Evolutionary conservation across 2,113 vertebrate species (phyloP).

Genomic region (Henicopernis longicauda): DNA sequence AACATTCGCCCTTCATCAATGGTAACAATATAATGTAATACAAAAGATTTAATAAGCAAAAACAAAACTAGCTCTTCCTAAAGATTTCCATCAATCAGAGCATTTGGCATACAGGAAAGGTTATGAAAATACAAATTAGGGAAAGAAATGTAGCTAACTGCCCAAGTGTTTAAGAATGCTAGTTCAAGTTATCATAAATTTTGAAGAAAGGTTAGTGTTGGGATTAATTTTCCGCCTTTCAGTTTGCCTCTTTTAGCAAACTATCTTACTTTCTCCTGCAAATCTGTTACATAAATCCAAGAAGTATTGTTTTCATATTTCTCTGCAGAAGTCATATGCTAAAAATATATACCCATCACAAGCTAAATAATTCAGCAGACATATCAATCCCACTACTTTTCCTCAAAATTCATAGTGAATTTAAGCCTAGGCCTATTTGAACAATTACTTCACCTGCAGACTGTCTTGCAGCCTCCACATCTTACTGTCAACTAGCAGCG

Average conservation of each 20-base stretch:
- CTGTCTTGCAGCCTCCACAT: neutral
- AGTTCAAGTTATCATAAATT: neutral
- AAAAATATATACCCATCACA: neutral
- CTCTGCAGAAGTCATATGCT: neutral
- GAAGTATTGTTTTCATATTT: neutral
- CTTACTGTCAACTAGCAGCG: neutral
- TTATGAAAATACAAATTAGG: neutral
- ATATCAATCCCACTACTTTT: neutral
- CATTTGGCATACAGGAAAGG: neutral
- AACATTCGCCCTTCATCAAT: neutral
- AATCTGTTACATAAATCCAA: neutral
- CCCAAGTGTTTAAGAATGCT: neutral
- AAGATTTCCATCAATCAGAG: neutral
- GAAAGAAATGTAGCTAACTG: neutral
- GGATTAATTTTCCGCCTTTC: neutral
- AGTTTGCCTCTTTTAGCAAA: neutral
- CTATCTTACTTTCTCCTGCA: neutral
- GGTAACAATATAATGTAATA: neutral
- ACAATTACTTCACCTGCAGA: neutral
- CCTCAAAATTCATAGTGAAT: neutral
- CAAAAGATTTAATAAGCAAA: neutral
- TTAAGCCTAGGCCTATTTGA: neutral
- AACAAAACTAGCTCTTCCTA: neutral
- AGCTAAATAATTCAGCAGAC: conserved; percentile 2
- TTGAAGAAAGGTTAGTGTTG: neutral